Evolutionary conservation across 1,140 invertebrate species (phyloP).

Genomic region (Trichomalopsis sarcophagae): DNA sequence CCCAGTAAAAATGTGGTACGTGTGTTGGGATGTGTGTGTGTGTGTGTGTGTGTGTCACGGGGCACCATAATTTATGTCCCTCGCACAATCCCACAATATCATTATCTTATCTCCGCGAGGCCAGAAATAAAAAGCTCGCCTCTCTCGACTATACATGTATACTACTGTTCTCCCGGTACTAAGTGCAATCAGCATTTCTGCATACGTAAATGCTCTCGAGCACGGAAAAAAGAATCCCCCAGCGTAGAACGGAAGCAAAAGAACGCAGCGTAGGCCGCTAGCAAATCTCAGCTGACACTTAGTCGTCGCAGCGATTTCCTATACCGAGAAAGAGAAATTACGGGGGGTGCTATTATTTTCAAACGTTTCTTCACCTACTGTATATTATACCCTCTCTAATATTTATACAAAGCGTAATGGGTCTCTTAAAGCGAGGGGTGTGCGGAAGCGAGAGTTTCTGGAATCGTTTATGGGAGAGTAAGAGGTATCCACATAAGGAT

Average conservation of each 20-base stretch:
- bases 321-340: not conserved
- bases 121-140: constrained; percentile 15
- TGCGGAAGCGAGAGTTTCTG: no score
- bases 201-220: constrained; percentile 51
- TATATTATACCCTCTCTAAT: not conserved
- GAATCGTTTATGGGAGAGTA: no score
- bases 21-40: not conserved
- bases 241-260: constrained; percentile 41
- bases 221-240: constrained; percentile 52
- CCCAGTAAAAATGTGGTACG: constrained; percentile 8
- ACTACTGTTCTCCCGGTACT: constrained; percentile 41
- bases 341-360: not conserved
- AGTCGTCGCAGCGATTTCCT: not conserved
- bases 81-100: constrained; percentile 31
- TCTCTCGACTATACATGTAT: constrained; percentile 14
- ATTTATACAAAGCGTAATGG: not conserved
- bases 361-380: not conserved
- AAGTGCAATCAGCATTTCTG: constrained; percentile 54
- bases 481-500: no score
- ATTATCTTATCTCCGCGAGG: constrained; percentile 40
- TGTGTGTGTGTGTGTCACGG: not conserved
- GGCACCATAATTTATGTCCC: constrained; percentile 20
- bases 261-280: constrained; percentile 13
- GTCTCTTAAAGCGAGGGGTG: not conserved
- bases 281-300: not conserved